phyloP scores from a whole-genome alignment of 2,888 invertebrate species.

The Euclidia mi region DNA sequence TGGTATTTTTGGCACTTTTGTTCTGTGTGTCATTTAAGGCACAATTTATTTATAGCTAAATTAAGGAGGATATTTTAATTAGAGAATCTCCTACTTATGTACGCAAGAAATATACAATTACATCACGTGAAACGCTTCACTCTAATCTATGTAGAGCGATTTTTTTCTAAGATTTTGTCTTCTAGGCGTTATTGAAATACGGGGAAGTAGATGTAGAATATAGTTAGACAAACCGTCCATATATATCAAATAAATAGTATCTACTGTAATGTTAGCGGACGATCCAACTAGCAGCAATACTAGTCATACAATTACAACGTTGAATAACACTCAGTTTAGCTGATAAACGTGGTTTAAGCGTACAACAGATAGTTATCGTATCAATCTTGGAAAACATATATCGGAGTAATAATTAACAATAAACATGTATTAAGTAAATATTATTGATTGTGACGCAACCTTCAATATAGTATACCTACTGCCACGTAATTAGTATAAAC shows the following conservation, averaged over 20 bases:
- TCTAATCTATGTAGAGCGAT: too few species aligned
- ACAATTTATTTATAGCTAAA: neutral
- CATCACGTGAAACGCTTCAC: neutral
- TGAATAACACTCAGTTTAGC: slow-evolving; percentile 17
- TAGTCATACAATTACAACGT: slow-evolving; percentile 54
- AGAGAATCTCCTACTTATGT: neutral
- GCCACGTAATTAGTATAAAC: too few species aligned
- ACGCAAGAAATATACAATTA: neutral
- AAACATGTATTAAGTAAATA: slow-evolving; percentile 14
- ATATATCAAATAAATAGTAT: slow-evolving; percentile 30
- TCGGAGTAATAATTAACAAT: slow-evolving; percentile 25
- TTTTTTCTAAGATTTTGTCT: neutral
- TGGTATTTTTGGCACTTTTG: neutral
- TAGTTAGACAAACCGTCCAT: slow-evolving; percentile 43
- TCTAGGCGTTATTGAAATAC: neutral
- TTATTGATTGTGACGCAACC: slow-evolving; percentile 17
- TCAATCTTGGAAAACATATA: slow-evolving; percentile 29
- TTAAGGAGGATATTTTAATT: neutral
- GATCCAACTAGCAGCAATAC: slow-evolving; percentile 46
- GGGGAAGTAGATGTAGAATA: slow-evolving; percentile 19
- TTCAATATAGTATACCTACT: too few species aligned
- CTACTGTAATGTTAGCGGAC: slow-evolving; percentile 33
- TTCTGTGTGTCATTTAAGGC: slow-evolving; percentile 9
- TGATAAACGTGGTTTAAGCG: neutral
- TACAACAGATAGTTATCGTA: slow-evolving; percentile 7